These are phyloP conservation scores for Caprella mutica DNA, from an alignment of 2,888 invertebrate genomes.

Conservation along the genomic window DNA sequence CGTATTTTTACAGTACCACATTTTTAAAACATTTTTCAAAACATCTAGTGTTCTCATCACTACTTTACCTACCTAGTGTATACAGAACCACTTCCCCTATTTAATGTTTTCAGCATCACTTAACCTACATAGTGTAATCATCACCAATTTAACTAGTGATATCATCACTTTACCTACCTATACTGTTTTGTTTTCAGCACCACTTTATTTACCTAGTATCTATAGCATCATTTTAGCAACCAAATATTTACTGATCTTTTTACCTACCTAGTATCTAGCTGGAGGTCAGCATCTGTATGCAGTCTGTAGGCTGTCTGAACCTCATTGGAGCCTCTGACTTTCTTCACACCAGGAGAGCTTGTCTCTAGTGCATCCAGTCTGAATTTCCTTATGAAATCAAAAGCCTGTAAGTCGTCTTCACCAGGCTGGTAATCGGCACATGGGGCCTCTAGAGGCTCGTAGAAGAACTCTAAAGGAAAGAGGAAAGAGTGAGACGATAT, in stretches of 20 bases:
- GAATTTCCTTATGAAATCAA: constrained; percentile 69
- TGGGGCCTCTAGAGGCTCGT: constrained; percentile 26
- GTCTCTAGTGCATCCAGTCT: constrained; percentile 40
- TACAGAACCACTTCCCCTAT: too few species aligned
- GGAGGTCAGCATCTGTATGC: constrained; percentile 59
- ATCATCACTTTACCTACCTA: neutral
- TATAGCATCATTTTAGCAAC: too few species aligned
- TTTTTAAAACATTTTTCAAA: too few species aligned
- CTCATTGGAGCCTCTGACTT: constrained; percentile 61
- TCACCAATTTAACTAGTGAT: neutral
- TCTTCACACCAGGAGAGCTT: constrained; percentile 48
- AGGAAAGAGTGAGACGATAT: too few species aligned
- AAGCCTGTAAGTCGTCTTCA: constrained; percentile 66
- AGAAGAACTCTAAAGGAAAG: constrained; percentile 18
- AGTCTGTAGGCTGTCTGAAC: constrained; percentile 70
- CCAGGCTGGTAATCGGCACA: constrained; percentile 34
- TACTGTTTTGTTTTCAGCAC: too few species aligned
- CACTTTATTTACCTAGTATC: too few species aligned
- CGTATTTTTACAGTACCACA: too few species aligned
- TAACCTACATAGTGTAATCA: too few species aligned
- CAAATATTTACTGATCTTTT: too few species aligned
- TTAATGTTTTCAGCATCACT: too few species aligned
- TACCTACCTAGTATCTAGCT: constrained; percentile 56
- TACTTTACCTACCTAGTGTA: too few species aligned
- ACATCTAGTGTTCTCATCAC: too few species aligned